Evolutionary conservation across 2,113 vertebrate species (phyloP).

Genomic region (Parus major): DNA sequence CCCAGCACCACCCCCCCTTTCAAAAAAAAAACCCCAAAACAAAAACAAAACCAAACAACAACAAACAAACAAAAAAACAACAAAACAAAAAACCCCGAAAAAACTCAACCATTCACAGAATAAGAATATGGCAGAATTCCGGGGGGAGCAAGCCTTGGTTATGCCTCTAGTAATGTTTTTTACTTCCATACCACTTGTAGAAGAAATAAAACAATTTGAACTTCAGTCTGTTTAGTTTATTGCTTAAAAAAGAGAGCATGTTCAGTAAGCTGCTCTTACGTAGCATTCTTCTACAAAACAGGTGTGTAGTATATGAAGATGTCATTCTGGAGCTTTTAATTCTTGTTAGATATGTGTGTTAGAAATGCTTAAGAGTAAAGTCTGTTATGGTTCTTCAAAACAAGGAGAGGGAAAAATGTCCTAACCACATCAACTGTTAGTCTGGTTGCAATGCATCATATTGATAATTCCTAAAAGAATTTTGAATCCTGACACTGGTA

Average conservation of each 20-base stretch:
- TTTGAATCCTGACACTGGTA: not conserved
- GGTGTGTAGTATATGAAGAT: not conserved
- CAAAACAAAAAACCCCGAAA: no score
- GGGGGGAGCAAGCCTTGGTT: not conserved
- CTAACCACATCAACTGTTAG: not conserved
- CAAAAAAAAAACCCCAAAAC: no score
- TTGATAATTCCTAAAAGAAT: not conserved
- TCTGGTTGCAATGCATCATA: not conserved
- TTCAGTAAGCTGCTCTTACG: not conserved
- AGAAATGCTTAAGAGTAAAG: not conserved
- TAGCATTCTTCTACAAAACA: not conserved
- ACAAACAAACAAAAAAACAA: no score
- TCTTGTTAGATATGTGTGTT: not conserved
- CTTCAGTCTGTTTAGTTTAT: not conserved
- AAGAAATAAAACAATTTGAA: not conserved
- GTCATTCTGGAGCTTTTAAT: not conserved
- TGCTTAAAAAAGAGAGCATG: not conserved
- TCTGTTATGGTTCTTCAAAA: not conserved
- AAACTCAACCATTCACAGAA: not conserved
- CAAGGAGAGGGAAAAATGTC: not conserved
- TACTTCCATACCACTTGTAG: not conserved
- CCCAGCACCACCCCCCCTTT: no score
- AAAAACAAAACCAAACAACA: no score
- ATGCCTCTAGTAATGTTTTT: not conserved
- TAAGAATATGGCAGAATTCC: not conserved